Percentiles rank a stretch among this genome's conserved stretches.
Conservation (phyloP, 2,113 vertebrate species). For the Oryzias curvinotus region DNA sequence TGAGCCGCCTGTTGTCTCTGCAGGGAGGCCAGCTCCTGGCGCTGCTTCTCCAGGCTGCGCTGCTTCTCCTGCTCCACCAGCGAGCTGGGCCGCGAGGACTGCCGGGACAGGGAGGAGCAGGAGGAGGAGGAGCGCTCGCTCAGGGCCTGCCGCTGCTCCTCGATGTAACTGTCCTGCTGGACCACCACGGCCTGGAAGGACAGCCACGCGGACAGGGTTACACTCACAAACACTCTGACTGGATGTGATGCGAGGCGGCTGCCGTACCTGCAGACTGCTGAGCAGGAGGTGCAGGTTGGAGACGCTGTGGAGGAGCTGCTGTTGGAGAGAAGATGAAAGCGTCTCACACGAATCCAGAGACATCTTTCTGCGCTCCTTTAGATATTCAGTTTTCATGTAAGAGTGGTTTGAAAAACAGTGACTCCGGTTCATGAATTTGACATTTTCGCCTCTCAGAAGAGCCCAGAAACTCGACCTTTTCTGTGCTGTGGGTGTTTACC, state of each 20-base stretch:
- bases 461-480: slow-evolving; percentile 11
- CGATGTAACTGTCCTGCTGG: slow-evolving; percentile 94
- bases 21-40: slow-evolving; percentile 90
- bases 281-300: slow-evolving; percentile 88
- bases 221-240: not conserved
- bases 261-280: slow-evolving; percentile 85
- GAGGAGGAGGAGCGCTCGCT: slow-evolving; percentile 74
- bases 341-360: not conserved
- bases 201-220: not conserved
- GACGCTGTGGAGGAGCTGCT: slow-evolving; percentile 89
- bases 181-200: slow-evolving; percentile 85
- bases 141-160: slow-evolving; percentile 90
- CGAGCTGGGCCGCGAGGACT: slow-evolving; percentile 80
- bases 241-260: not conserved
- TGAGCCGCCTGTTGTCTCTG: slow-evolving; percentile 88
- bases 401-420: too few species aligned
- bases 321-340: slow-evolving; percentile 34
- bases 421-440: slow-evolving; percentile 1
- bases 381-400: too few species aligned
- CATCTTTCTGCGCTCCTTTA: not conserved
- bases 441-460: slow-evolving; percentile 16
- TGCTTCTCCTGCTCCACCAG: slow-evolving; percentile 97
- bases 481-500: slow-evolving; percentile 8
- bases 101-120: slow-evolving; percentile 59
- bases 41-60: slow-evolving; percentile 93